Evolutionary conservation across 1,140 invertebrate genomes (phyloP), one percentile per base, ranked within the genome.

Genomic region (Gonioctena quinquepunctata): DNA sequence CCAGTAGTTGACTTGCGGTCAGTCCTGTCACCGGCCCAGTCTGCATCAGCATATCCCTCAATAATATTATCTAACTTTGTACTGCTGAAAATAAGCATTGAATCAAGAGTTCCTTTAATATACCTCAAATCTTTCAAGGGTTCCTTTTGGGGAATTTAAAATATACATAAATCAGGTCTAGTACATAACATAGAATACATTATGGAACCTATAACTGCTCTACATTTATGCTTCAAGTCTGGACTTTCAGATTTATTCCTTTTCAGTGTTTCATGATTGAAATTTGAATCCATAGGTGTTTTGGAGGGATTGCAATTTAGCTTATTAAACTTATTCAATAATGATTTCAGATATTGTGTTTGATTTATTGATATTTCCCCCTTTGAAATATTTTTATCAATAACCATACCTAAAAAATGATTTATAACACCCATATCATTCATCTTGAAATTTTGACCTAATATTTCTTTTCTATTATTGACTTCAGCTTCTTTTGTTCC

Each of bases 151-250:
- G n/a, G n/a, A n/a, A n/a, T n/a, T n/a, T n/a, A n/a, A 11, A 11
- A 42, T 16, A 63, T 42, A 67, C 71, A 70, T 61, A 73, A 67
- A 62, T 72, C 71, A 22, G 67, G 72, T 63, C 65, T 60, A 2
- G 68, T 26, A 59, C 68, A 65, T 19, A 70, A 27, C 68, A 68
- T 70, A 6, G 68, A 64, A 66, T 70, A 73, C 72, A 73, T 73
- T 28, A 70, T 42, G 13, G 48, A 67, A 13, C 72, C 68, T 28
- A 73, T 70, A 48, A 62, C 54, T 23, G 49, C 50, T 56, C 72
- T 60, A 54, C 68, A 73, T 13, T 68, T 70, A 11, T 59, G 56
- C 64, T 70, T 68, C 1, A 73, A 18, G n/a, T 70, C 60, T 33
- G n/a, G 23, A 66, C 28, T 70, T 54, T 70, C 67, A 27, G 59